phyloP scores from a whole-genome alignment of 1,140 invertebrate species.

The Caligus rogercresseyi region DNA sequence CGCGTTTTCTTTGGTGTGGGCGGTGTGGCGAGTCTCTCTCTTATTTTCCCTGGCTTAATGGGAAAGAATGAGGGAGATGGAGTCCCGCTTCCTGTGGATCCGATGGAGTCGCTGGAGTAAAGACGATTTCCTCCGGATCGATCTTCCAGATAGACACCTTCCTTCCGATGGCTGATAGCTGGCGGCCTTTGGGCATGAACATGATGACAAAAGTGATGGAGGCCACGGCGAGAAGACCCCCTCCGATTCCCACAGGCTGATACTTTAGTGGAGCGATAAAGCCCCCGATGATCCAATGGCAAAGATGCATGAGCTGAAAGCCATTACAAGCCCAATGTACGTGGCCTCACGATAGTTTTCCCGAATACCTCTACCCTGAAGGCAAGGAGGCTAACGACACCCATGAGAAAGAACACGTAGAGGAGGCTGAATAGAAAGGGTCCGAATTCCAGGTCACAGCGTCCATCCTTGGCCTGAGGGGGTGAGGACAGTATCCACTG shows the following conservation, averaged over 20 bases:
- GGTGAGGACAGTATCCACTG: constrained; percentile 18
- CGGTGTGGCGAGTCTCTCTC: neutral
- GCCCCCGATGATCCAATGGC: constrained; percentile 30
- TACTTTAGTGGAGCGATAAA: constrained; percentile 25
- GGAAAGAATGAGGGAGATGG: constrained; percentile 28
- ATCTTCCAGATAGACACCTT: constrained; percentile 30
- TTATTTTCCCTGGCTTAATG: constrained; percentile 23
- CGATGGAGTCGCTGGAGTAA: constrained; percentile 20
- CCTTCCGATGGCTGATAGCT: constrained; percentile 30
- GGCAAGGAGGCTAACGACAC: constrained; percentile 62
- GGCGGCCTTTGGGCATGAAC: constrained; percentile 30
- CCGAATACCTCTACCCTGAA: constrained; percentile 54
- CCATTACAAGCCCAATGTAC: constrained; percentile 31
- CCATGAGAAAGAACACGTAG: constrained; percentile 60
- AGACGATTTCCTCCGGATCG: constrained; percentile 22
- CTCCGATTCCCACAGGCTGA: constrained; percentile 22
- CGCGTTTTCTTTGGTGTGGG: neutral
- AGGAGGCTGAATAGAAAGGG: constrained; percentile 53
- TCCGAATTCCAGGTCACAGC: constrained; percentile 23
- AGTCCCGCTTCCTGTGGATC: constrained; percentile 24
- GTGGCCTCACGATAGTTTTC: constrained; percentile 66
- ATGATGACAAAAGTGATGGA: constrained; percentile 31
- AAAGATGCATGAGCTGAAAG: constrained; percentile 30
- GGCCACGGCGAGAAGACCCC: constrained; percentile 30
- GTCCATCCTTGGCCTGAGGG: neutral